Conservation (phyloP, 2,797 vertebrate genomes). For the Nannoperca obscura region DNA sequence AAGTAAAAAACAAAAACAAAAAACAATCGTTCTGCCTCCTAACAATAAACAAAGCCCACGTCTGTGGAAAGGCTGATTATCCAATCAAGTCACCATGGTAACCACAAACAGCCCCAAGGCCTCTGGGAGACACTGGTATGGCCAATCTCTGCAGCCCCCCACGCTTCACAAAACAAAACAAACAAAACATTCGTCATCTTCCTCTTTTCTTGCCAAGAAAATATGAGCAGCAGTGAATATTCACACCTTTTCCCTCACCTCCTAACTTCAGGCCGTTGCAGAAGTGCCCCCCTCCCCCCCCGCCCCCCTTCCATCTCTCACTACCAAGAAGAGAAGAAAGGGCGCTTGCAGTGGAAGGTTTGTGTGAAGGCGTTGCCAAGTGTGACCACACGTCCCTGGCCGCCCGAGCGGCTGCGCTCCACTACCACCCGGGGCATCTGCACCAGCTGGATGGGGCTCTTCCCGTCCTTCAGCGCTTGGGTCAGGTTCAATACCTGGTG, state of each 20-base stretch:
- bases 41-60: constrained; percentile 64
- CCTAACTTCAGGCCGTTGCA: constrained; percentile 4
- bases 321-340: constrained; percentile 98
- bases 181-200: neutral
- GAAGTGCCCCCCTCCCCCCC: neutral
- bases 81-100: constrained; percentile 67
- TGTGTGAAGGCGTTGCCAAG: constrained; percentile 93
- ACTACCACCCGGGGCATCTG: constrained; percentile 98
- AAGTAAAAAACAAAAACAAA: constrained; percentile 5
- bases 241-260: neutral
- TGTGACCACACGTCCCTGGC: constrained; percentile 92
- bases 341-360: constrained; percentile 96
- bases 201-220: constrained; percentile 9
- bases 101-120: constrained; percentile 54
- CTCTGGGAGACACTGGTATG: constrained; percentile 51
- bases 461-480: constrained; percentile 93
- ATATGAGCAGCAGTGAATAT: constrained; percentile 8
- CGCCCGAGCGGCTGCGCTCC: constrained; percentile 90
- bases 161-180: constrained; percentile 18
- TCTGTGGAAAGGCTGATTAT: constrained; percentile 63
- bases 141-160: constrained; percentile 38
- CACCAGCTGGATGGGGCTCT: constrained; percentile 94
- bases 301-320: constrained; percentile 42
- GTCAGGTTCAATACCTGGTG: constrained; percentile 95
- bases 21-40: constrained; percentile 9